Percentiles rank a stretch among this genome's conserved stretches.
These are phyloP conservation scores for Planococcus citri DNA, from an alignment of 1,140 invertebrate genomes.

Conservation along the genomic window DNA sequence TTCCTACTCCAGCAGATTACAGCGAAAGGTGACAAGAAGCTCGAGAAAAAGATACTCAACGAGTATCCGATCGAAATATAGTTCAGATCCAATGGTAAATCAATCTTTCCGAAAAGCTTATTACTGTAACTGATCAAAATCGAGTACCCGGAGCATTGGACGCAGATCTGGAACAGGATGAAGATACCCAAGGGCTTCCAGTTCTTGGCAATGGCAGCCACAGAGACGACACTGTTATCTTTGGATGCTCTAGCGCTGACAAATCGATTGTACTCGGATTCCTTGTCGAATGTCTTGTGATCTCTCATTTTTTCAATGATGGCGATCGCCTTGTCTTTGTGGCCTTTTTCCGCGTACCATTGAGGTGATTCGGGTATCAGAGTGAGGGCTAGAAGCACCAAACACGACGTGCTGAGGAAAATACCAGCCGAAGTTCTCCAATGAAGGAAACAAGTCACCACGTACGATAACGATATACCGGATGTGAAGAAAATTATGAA, in stretches of 20 bases:
- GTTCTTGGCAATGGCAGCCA: neutral
- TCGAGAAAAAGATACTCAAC: neutral
- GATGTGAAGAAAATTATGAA: neutral
- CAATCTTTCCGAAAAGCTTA: neutral
- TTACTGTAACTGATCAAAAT: neutral
- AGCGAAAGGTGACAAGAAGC: neutral
- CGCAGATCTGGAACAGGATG: conserved; percentile 7
- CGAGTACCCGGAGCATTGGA: conserved; percentile 1
- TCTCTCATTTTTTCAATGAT: neutral
- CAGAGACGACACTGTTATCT: neutral
- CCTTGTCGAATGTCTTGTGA: neutral
- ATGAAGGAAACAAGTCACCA: neutral
- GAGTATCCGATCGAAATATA: neutral
- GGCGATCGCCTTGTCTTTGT: neutral
- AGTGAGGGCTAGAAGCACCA: neutral
- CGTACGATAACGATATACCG: neutral
- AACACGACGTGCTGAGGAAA: neutral
- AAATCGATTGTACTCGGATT: neutral
- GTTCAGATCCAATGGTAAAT: neutral
- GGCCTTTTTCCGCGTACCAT: neutral
- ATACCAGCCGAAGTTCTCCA: neutral
- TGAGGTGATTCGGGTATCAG: neutral
- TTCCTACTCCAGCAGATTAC: neutral
- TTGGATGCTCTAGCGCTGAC: neutral
- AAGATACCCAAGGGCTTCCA: neutral